Evolutionary conservation across 2,888 invertebrate genomes (phyloP).

Genomic region (Caenorhabditis sulstoni): DNA sequence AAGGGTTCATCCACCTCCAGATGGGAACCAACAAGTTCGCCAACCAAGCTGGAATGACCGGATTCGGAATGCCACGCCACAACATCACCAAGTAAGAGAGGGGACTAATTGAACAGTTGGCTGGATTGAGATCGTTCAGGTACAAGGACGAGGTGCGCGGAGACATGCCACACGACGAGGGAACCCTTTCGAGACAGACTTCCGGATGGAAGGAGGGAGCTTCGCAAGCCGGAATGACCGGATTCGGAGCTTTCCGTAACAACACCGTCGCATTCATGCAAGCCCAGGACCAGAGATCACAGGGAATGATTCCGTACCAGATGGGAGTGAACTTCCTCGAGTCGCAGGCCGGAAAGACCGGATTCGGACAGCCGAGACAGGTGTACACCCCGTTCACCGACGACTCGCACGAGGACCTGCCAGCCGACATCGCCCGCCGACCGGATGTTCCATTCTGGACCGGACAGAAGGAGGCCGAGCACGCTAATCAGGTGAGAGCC

Average conservation of each 20-base stretch:
- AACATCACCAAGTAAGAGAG: slow-evolving; percentile 79
- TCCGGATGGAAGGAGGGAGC: slow-evolving; percentile 80
- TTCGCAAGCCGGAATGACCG: slow-evolving; percentile 80
- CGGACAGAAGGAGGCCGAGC: slow-evolving; percentile 77
- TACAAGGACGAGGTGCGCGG: slow-evolving; percentile 79
- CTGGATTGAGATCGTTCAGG: slow-evolving; percentile 23
- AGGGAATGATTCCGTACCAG: slow-evolving; percentile 82
- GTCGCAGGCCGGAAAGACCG: slow-evolving; percentile 83
- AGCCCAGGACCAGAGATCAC: slow-evolving; percentile 79
- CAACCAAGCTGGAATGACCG: slow-evolving; percentile 80
- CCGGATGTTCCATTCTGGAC: slow-evolving; percentile 81
- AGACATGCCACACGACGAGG: slow-evolving; percentile 81
- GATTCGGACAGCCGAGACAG: slow-evolving; percentile 83
- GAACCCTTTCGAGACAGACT: slow-evolving; percentile 78
- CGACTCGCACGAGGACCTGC: slow-evolving; percentile 80
- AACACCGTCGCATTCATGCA: slow-evolving; percentile 75
- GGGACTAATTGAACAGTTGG: background rate
- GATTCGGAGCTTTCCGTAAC: slow-evolving; percentile 81
- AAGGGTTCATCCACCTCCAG: slow-evolving; percentile 81
- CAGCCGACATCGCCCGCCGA: slow-evolving; percentile 78
- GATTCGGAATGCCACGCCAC: slow-evolving; percentile 80
- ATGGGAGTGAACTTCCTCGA: slow-evolving; percentile 83
- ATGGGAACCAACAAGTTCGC: slow-evolving; percentile 80
- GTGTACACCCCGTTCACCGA: slow-evolving; percentile 79
- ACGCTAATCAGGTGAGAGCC: slow-evolving; percentile 76